phyloP scores from a whole-genome alignment of 2,113 vertebrate genomes.

The Labeo rohita region DNA sequence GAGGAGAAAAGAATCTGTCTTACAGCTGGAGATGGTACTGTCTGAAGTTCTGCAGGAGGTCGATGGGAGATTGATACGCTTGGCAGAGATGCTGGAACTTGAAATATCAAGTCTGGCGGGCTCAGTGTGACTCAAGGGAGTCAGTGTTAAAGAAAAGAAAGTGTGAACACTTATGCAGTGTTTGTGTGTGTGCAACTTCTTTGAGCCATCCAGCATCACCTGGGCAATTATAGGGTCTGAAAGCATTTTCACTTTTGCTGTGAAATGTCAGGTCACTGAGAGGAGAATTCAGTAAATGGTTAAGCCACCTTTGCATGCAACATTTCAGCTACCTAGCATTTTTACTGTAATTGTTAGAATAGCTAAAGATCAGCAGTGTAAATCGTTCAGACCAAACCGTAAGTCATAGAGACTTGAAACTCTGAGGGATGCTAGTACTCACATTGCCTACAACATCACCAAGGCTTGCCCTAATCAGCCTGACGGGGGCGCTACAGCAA shows the following conservation, averaged over 20 bases:
- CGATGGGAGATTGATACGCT: constrained; percentile 35
- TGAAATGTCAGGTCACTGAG: background rate
- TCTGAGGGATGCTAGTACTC: no score
- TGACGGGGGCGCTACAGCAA: no score
- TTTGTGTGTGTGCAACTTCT: background rate
- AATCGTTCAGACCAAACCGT: no score
- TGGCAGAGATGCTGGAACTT: constrained; percentile 3
- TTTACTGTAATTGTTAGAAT: no score
- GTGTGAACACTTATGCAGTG: background rate
- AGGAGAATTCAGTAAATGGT: background rate
- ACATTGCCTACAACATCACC: no score
- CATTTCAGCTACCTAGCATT: background rate
- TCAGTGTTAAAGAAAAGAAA: constrained; percentile 3
- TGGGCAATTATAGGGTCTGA: background rate
- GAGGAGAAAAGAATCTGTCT: constrained; percentile 4
- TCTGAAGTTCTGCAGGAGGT: constrained; percentile 45
- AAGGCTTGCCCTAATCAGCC: no score
- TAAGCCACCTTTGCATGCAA: background rate
- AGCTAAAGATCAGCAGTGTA: no score
- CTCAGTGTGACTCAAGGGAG: constrained; percentile 13
- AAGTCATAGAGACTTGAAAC: no score
- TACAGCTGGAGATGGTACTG: background rate
- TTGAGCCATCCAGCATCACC: background rate
- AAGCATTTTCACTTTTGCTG: constrained; percentile 1
- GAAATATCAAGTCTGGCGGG: constrained; percentile 16